Evolutionary conservation across 2,888 invertebrate species (phyloP).

Genomic region (Endomychus coccineus): DNA sequence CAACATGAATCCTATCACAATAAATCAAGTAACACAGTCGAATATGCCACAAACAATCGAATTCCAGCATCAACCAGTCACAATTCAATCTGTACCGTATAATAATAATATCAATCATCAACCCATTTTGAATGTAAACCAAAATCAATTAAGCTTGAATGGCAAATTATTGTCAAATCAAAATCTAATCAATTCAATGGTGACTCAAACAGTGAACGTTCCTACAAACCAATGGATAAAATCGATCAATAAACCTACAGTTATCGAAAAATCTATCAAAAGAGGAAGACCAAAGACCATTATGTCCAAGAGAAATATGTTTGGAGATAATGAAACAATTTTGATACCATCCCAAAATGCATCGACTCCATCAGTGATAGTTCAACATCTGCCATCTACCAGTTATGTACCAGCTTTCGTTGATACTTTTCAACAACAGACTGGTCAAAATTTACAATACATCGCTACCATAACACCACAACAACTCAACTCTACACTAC

Average conservation of each 20-base stretch:
- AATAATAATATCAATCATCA: conserved; percentile 28
- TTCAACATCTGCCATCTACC: conserved; percentile 52
- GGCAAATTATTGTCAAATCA: conserved; percentile 31
- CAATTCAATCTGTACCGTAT: conserved; percentile 35
- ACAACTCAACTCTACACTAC: conserved; percentile 30
- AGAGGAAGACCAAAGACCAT: conserved; percentile 30
- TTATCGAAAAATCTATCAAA: conserved; percentile 31
- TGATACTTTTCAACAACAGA: conserved; percentile 61
- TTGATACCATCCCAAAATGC: conserved; percentile 21
- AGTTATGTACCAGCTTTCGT: conserved; percentile 57
- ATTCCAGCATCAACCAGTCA: conserved; percentile 33
- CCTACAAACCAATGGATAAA: conserved; percentile 35
- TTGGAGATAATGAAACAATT: conserved; percentile 15
- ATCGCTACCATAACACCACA: conserved; percentile 63
- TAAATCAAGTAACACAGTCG: conserved; percentile 26
- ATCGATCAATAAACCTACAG: conserved; percentile 29
- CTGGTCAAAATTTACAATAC: conserved; percentile 68
- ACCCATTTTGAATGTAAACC: conserved; percentile 34
- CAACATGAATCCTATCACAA: conserved; percentile 21
- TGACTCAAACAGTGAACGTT: conserved; percentile 29
- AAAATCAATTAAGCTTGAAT: conserved; percentile 34
- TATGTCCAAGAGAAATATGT: conserved; percentile 23
- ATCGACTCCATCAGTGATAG: conserved; percentile 53
- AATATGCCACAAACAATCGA: conserved; percentile 28
- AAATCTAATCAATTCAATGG: conserved; percentile 27